These are phyloP conservation scores for Cryptophagus acutangulus DNA, from an alignment of 2,888 invertebrate genomes.

Conservation along the genomic window DNA sequence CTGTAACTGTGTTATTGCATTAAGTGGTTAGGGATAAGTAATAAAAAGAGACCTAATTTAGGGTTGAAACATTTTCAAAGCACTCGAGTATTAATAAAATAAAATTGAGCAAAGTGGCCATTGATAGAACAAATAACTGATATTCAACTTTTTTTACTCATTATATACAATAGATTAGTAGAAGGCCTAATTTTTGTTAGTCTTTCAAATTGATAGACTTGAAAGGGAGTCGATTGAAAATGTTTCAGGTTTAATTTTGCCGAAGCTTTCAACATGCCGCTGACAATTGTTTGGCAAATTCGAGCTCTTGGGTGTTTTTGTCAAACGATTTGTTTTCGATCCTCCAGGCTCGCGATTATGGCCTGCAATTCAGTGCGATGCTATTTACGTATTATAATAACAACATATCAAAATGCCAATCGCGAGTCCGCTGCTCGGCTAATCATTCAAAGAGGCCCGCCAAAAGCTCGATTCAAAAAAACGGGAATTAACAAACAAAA, in stretches of 20 bases:
- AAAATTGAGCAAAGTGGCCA: no score
- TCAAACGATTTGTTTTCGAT: constrained; percentile 1
- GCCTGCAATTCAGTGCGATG: constrained; percentile 21
- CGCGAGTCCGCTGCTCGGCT: constrained; percentile 39
- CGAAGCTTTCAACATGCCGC: constrained; percentile 7
- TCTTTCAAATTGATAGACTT: background rate
- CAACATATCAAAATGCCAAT: constrained; percentile 46
- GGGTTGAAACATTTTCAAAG: no score
- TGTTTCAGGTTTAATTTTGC: constrained; percentile 4
- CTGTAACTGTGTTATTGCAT: constrained; percentile 47
- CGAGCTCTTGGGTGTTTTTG: no score
- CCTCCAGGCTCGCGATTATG: constrained; percentile 17
- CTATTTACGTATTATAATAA: constrained; percentile 32
- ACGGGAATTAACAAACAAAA: no score
- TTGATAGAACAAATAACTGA: no score
- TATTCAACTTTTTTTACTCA: no score
- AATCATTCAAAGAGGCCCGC: constrained; percentile 26
- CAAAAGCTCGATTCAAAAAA: constrained; percentile 26
- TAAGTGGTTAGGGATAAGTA: constrained; percentile 42
- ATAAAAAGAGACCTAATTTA: constrained; percentile 30
- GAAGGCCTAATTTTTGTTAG: background rate
- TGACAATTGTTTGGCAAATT: background rate
- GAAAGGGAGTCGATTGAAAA: background rate
- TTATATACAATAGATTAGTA: no score
- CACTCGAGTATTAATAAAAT: no score